phyloP scores from a whole-genome alignment of 2,888 invertebrate genomes.

The Melanostoma mellinum region DNA sequence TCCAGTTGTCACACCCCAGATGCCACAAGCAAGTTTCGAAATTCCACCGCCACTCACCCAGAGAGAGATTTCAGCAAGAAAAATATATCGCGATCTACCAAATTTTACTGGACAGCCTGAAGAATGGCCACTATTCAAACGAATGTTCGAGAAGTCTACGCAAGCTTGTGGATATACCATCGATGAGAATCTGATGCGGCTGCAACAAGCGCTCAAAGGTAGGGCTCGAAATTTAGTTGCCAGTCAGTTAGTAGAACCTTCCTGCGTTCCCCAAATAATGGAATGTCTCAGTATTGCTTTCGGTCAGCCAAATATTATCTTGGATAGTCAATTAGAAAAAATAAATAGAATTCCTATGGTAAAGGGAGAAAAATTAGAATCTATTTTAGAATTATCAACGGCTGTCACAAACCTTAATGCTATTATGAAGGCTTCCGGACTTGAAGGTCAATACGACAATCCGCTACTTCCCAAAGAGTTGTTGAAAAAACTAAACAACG shows the following conservation, averaged over 20 bases:
- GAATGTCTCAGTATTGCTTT: constrained; percentile 9
- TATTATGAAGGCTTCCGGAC: constrained; percentile 4
- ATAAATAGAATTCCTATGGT: background rate
- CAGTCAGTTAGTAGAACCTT: constrained; percentile 8
- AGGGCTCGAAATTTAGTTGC: background rate
- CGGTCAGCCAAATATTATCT: constrained; percentile 1
- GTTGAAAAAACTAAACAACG: constrained; percentile 9
- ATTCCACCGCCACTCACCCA: too few species aligned
- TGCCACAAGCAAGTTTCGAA: too few species aligned
- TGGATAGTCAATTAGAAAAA: constrained; percentile 5
- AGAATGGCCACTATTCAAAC: too few species aligned
- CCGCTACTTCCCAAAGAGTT: constrained; percentile 10
- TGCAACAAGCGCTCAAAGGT: too few species aligned
- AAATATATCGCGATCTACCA: too few species aligned
- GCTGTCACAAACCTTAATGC: constrained; percentile 9
- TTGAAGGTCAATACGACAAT: background rate
- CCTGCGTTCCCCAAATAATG: constrained; percentile 8
- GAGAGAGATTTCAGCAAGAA: too few species aligned
- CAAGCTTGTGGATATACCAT: too few species aligned
- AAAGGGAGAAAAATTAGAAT: constrained; percentile 1
- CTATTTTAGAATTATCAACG: background rate
- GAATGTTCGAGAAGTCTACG: too few species aligned
- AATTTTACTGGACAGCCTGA: too few species aligned
- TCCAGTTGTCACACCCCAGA: too few species aligned
- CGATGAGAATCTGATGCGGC: too few species aligned